Conservation (phyloP, 2,113 vertebrate genomes). For the Vanacampus margaritifer region DNA sequence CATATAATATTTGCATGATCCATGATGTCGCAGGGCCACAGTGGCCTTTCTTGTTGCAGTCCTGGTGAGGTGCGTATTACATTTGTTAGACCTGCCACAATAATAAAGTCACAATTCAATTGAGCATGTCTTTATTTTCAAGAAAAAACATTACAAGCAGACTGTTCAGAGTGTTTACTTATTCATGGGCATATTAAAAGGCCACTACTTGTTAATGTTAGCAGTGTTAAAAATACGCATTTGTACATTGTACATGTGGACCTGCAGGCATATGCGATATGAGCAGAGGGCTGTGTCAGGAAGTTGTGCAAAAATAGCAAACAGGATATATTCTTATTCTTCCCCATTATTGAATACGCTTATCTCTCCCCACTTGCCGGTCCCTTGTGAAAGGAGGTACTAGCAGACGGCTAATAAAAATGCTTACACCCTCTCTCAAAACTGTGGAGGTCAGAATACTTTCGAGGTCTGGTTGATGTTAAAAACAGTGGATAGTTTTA, state of each 20-base stretch:
- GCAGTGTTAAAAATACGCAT: neutral
- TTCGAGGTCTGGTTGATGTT: slow-evolving; percentile 15
- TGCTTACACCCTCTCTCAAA: slow-evolving; percentile 10
- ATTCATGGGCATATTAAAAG: neutral
- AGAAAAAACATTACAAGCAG: neutral
- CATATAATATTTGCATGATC: neutral
- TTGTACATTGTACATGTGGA: too few relatives aligned
- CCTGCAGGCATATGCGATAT: neutral
- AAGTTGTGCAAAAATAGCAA: slow-evolving; percentile 60
- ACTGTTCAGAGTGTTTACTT: neutral
- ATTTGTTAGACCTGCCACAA: neutral
- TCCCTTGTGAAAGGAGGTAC: slow-evolving; percentile 46
- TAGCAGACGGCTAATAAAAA: slow-evolving; percentile 33
- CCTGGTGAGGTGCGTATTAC: neutral
- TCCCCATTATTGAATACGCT: slow-evolving; percentile 35
- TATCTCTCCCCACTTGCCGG: slow-evolving; percentile 49
- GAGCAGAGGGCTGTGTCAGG: slow-evolving; percentile 39
- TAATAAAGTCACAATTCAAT: neutral
- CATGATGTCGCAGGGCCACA: neutral
- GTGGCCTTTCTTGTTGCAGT: neutral
- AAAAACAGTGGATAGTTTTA: slow-evolving; percentile 12
- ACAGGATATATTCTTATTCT: slow-evolving; percentile 55
- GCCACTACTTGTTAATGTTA: slow-evolving; percentile 9
- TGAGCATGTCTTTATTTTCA: neutral
- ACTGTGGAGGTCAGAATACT: neutral